Evolutionary conservation across 1,140 invertebrate species (phyloP), one percentile per base, ranked within the genome.

Genomic region (Zaprionus africanus): DNA sequence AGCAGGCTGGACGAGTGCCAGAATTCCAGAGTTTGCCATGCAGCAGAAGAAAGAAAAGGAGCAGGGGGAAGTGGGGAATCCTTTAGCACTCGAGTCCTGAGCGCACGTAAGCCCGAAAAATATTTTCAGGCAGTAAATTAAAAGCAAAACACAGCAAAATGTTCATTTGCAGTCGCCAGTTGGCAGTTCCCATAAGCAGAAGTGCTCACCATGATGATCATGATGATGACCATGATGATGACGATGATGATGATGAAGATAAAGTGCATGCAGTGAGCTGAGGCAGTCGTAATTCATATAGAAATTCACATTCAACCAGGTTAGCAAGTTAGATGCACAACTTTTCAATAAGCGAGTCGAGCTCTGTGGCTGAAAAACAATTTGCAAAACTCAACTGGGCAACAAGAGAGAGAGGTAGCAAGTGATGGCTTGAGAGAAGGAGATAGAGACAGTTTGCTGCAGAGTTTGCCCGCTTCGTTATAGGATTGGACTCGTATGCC

Each of bases 331-430:
- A 81, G 68, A 64, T 72, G 71, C 57, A 65, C 65, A 86, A 85
- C 79, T 85, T 85, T 85, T 86, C 82, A 85, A 85, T 85, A 85
- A 85, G 78, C 82, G 79, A 84, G 78, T 76, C 69, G 51, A 74
- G 64, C 78, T 78, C 68, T 74, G 73, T 75, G 65, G 70, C 43
- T 62, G 13, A 68, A 81, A 78, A 78, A 75, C 71, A 90, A 79
- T 88, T 90, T 81, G 58, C 19, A 51, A 51, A 43, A 24, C 46
- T 51, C 46, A 49, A 51, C 46, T 13, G 53, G 43, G n/a, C 15
- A 31, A 31, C 53, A 9, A 3, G 26, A 43, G 17, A 38, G 17
- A 9, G n/a, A 31, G 9, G 36, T 49, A 31, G 9, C 7, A 0
- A 28, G 28, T 2, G 28, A 31, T 7, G 28, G 1, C 28, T 28